Conservation (phyloP, 37 sponge, comb jelly and placozoan genomes). For the Oscarella lobularis region DNA sequence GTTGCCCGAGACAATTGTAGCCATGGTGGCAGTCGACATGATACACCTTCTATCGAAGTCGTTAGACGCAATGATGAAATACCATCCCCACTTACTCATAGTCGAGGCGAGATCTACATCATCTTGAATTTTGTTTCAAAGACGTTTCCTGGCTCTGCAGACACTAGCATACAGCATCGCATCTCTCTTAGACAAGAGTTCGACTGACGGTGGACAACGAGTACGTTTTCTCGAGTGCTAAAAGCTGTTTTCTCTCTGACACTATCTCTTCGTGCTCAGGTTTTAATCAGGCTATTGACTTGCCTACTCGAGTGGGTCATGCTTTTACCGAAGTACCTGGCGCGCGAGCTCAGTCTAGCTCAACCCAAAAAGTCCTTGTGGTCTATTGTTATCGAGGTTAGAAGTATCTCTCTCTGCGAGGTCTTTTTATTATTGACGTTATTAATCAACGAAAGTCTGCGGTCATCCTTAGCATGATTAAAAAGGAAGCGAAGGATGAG, state of each 20-base stretch:
- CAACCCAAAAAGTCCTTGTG: too few species aligned
- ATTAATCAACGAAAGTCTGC: neutral
- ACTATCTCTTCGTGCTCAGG: neutral
- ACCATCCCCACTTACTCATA: conserved; percentile 8
- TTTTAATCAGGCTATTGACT: conserved; percentile 1
- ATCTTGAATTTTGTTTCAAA: too few species aligned
- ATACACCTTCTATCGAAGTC: conserved; percentile 35
- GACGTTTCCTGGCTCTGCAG: too few species aligned
- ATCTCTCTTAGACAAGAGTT: too few species aligned
- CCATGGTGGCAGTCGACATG: conserved; percentile 73
- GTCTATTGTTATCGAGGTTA: too few species aligned
- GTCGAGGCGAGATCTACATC: conserved; percentile 6
- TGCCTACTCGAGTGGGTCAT: neutral
- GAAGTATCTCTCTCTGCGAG: conserved; percentile 10
- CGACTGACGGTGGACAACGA: too few species aligned
- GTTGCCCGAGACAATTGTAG: conserved; percentile 45
- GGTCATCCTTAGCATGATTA: too few species aligned
- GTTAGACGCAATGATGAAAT: conserved; percentile 14
- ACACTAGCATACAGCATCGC: too few species aligned
- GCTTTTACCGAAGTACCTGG: conserved; percentile 3
- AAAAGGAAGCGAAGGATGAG: too few species aligned
- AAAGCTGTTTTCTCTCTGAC: too few species aligned
- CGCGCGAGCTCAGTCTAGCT: conserved; percentile 1
- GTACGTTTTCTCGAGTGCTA: too few species aligned
- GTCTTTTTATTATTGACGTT: neutral